Percentiles rank a stretch among this genome's conserved stretches.
These are phyloP conservation scores for Amiota minor DNA, from an alignment of 2,888 invertebrate genomes.

Conservation along the genomic window DNA sequence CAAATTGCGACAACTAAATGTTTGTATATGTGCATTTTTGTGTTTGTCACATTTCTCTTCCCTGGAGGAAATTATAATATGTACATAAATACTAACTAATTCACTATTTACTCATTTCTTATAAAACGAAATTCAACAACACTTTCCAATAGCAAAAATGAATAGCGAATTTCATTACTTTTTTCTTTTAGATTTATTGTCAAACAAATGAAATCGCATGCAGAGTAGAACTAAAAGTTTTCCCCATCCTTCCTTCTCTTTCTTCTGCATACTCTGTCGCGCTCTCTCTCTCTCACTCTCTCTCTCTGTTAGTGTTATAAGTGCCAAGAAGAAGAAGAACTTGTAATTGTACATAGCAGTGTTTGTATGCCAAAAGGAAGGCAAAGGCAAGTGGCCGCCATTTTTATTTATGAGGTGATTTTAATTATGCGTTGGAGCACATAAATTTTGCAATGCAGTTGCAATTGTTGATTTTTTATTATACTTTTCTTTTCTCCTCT, in stretches of 20 bases:
- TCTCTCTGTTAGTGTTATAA: too few species aligned
- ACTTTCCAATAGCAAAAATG: not conserved
- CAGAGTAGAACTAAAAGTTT: not conserved
- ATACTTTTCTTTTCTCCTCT: not conserved
- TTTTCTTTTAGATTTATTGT: slow-evolving; percentile 3
- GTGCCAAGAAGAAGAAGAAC: too few species aligned
- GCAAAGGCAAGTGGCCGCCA: slow-evolving; percentile 20
- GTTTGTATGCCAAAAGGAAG: not conserved
- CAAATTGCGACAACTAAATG: slow-evolving; percentile 27
- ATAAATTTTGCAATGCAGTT: slow-evolving; percentile 50
- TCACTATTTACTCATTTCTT: not conserved
- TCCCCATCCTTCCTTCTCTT: not conserved
- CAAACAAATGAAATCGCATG: slow-evolving; percentile 1
- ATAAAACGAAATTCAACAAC: not conserved
- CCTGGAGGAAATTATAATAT: not conserved
- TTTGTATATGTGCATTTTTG: not conserved
- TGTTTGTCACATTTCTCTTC: not conserved
- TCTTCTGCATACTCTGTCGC: not conserved
- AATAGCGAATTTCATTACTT: slow-evolving; percentile 1
- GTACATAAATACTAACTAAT: too few species aligned
- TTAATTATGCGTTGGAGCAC: slow-evolving; percentile 56
- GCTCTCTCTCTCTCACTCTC: too few species aligned
- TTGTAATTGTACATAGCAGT: too few species aligned
- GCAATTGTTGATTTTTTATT: slow-evolving; percentile 16
- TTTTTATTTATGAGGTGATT: slow-evolving; percentile 62